Base-by-base conservation (phyloP, 2,113 vertebrate genomes). In the Ploceus nigricollis region DNA sequence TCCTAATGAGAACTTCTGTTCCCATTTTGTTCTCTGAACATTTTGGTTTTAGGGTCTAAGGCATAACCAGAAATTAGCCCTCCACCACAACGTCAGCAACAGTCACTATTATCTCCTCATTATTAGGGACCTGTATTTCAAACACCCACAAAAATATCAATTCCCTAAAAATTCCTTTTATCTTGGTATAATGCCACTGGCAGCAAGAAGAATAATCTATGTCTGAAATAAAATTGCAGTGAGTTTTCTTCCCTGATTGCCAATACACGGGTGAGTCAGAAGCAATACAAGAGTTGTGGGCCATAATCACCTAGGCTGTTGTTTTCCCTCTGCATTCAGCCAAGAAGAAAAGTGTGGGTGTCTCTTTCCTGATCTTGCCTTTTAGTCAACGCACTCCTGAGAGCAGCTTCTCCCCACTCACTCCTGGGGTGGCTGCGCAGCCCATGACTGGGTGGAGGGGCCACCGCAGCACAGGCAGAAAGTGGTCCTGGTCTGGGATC, bases 361-460 rank as follows among this genome's bases (percentile, higher is more conserved):
- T 53, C 5, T 53, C 45, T 40, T 44, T 72, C 19, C 20, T 72
- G 21, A 19, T 45, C 23, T 84, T 78, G 6, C 5, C 44, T 18
- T 51, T 73, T 12, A 64, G 13, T 40, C 31, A 31, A 13, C 14
- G 9, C 8, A 5, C 28, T 63, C 21, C 53, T 58, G 47, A n/a
- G 33, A 66, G 33, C 19, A 61, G 16, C 20, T 47, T 50, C 58
- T 42, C 20, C 24, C 27, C 1, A 0, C 16, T 82, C 11, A 2
- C 42, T 64, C 54, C 47, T 0, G 0, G 1, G 0, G 6, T 30
- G 53, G 37, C 25, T 75, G 51, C 8, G 2, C 7, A 82, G 39
- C 25, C 27, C 23, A 2, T 1, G 3, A 18, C 22, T 4, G 31
- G 11, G 16, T 28, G 35, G 64, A 68, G 39, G 22, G 16, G 15